phyloP scores from a whole-genome alignment of 2,888 invertebrate genomes.

The Machimus rusticus region DNA sequence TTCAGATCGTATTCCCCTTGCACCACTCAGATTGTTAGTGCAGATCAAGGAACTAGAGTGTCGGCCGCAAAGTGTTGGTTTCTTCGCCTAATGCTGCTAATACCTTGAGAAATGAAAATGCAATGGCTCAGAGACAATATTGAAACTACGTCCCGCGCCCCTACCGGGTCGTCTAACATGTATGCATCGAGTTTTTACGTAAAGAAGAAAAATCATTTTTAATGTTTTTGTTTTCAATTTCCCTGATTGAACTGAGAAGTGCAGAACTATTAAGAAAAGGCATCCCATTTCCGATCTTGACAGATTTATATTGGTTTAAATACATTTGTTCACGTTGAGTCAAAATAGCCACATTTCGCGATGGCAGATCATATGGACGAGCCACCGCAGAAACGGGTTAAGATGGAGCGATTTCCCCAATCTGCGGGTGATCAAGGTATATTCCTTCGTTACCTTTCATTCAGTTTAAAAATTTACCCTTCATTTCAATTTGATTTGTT shows the following conservation, averaged over 20 bases:
- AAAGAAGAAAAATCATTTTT: background rate
- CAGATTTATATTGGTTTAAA: constrained; percentile 10
- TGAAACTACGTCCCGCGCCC: constrained; percentile 10
- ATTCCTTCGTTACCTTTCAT: background rate
- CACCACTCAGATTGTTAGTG: background rate
- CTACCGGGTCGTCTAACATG: constrained; percentile 10
- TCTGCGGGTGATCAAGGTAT: constrained; percentile 49
- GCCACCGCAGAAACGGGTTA: constrained; percentile 95
- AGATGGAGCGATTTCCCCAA: constrained; percentile 66
- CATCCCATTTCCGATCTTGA: background rate
- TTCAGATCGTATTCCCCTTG: background rate
- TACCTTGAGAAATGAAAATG: constrained; percentile 17
- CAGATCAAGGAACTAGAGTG: background rate
- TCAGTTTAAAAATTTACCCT: background rate
- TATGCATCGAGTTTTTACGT: constrained; percentile 11
- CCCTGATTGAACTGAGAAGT: constrained; percentile 20
- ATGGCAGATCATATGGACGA: constrained; percentile 97
- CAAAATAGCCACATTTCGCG: constrained; percentile 55
- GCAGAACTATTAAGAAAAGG: background rate
- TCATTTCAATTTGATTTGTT: constrained; percentile 17
- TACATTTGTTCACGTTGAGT: constrained; percentile 8
- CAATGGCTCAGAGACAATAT: constrained; percentile 10
- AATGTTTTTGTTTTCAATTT: constrained; percentile 32
- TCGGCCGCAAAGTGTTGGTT: constrained; percentile 2
- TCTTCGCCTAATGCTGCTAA: background rate